These are phyloP conservation scores for Trichogramma dendrolimi DNA, from an alignment of 2,888 invertebrate species.

Conservation along the genomic window DNA sequence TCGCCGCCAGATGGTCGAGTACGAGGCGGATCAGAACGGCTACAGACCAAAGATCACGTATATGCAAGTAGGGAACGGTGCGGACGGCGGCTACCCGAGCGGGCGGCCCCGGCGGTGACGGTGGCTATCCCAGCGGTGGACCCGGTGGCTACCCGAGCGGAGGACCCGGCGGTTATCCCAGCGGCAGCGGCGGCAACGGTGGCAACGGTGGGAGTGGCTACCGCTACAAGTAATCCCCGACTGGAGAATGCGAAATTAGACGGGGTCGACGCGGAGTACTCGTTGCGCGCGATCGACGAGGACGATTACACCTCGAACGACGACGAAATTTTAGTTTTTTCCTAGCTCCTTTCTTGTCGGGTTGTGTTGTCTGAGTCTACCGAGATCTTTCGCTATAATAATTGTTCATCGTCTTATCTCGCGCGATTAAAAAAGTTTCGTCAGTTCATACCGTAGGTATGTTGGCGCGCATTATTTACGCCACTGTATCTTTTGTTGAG, in stretches of 20 bases:
- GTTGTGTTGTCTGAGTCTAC: neutral
- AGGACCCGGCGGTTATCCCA: constrained; percentile 15
- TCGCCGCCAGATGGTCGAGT: constrained; percentile 61
- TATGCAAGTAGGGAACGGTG: constrained; percentile 53
- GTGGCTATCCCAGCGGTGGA: constrained; percentile 17
- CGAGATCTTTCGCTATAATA: too few relatives aligned
- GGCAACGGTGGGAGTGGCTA: constrained; percentile 15
- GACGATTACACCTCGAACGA: neutral
- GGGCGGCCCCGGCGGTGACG: neutral
- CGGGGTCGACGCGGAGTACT: too few relatives aligned
- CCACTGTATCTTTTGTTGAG: too few relatives aligned
- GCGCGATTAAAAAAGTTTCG: too few relatives aligned
- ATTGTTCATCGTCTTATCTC: too few relatives aligned
- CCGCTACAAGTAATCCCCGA: neutral
- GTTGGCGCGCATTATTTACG: too few relatives aligned
- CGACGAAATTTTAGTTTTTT: neutral
- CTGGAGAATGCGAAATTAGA: too few relatives aligned
- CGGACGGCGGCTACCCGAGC: constrained; percentile 22
- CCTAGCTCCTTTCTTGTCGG: neutral
- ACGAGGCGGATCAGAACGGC: constrained; percentile 67
- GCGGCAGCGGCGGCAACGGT: constrained; percentile 22
- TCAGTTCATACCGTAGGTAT: too few relatives aligned
- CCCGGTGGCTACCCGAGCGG: constrained; percentile 9
- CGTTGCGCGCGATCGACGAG: neutral
- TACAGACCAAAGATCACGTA: constrained; percentile 67